Conservation (phyloP, 2,113 vertebrate species). For the Python bivittatus region DNA sequence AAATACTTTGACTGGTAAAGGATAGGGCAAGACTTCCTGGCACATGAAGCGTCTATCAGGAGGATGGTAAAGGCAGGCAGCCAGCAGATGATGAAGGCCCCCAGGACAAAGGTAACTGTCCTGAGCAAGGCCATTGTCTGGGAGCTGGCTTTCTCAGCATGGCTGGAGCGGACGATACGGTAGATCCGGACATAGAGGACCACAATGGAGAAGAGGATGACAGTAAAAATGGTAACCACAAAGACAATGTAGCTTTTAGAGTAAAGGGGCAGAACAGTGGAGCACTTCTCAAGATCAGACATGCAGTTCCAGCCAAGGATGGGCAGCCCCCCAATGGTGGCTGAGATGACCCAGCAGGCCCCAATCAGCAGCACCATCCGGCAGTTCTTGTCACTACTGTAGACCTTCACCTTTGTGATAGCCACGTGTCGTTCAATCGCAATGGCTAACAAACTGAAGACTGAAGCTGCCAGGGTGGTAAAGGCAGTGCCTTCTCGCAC, state of each 20-base stretch:
- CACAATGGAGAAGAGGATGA: constrained; percentile 87
- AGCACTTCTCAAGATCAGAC: constrained; percentile 78
- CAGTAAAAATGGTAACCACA: constrained; percentile 87
- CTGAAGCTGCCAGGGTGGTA: constrained; percentile 88
- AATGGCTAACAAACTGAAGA: constrained; percentile 93
- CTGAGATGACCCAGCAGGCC: constrained; percentile 89
- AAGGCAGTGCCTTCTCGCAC: constrained; percentile 92
- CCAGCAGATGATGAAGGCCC: constrained; percentile 96
- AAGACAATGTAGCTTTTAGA: constrained; percentile 90
- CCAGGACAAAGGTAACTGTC: constrained; percentile 94
- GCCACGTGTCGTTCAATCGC: constrained; percentile 94
- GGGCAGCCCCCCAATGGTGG: constrained; percentile 86
- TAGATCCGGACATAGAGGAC: constrained; percentile 91
- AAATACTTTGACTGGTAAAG: constrained; percentile 85
- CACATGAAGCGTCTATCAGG: constrained; percentile 84
- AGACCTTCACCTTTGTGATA: constrained; percentile 90
- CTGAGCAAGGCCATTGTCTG: constrained; percentile 86
- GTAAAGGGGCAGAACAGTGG: constrained; percentile 90
- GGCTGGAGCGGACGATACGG: constrained; percentile 90
- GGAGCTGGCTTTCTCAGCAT: constrained; percentile 82
- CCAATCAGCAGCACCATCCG: constrained; percentile 94
- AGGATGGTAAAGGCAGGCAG: constrained; percentile 90
- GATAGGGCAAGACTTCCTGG: constrained; percentile 74
- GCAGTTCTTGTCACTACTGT: constrained; percentile 84
- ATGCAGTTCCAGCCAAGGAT: constrained; percentile 98